Evolutionary conservation across 2,797 vertebrate genomes (phyloP), one percentile per base, ranked within the genome.

Genomic region (Prunella strophiata): DNA sequence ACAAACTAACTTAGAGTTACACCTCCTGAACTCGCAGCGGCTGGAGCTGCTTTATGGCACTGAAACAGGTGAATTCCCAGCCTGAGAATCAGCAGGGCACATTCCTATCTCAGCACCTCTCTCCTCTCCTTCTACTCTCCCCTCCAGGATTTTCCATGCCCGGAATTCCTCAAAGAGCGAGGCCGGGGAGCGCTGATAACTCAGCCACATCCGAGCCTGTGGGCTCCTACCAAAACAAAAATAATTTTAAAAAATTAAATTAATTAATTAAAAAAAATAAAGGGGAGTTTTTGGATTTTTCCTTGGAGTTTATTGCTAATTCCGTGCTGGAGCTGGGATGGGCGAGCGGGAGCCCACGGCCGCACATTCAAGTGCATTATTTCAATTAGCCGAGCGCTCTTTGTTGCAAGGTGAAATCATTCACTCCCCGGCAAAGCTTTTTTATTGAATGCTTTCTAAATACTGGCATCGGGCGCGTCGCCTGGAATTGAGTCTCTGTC

Each of bases 401-500:
- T 82, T 82, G 88, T 93, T 85, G 86, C 93, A 23, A 82, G 93
- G 94, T 82, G 86, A 91, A 93, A 93, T 87, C 85, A 34, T 87
- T 94, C 89, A 57, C 91, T 95, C 48, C 62, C 57, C 72, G 47
- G 47, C 22, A 68, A 95, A 55, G 94, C 67, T 91, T 91, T 81
- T 82, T 70, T 94, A 94, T 94, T 54, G 95, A 96, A 79, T 92
- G 88, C 91, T 90, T 51, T 57, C 94, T 80, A 94, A 95, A 95
- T 50, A 80, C 85, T 72, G 16, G 85, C 88, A 52, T 80, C 59
- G 87, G 89, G 86, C 94, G 42, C 94, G 79, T 90, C 84, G 73
- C 85, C 90, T 54, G 90, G 38, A 79, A 97, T 96, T 16, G 95
- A 97, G 94, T 77, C 91, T 19, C 96, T 96, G 96, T 96, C 96